Percentiles rank a stretch among this genome's conserved stretches.
Evolutionary conservation across 2,797 vertebrate species (phyloP).

Genomic region (Muraenolepis orangiensis): DNA sequence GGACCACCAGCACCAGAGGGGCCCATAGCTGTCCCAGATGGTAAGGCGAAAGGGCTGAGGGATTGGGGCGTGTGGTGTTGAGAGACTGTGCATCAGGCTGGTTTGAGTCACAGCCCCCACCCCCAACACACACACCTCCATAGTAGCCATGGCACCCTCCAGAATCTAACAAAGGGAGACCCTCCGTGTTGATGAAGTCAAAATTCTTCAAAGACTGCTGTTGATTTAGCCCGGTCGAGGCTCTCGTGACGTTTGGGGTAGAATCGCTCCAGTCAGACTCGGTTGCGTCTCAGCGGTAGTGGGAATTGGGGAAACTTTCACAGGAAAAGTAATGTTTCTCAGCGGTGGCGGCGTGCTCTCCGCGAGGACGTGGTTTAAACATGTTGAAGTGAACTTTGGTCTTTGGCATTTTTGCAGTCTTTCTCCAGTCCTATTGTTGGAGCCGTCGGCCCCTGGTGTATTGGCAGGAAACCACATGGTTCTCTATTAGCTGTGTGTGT

Average conservation of each 20-base stretch:
- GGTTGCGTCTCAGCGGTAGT: slow-evolving; percentile 28
- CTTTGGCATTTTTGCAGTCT: slow-evolving; percentile 46
- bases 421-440: slow-evolving; percentile 59
- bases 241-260: not conserved
- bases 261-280: too few relatives aligned
- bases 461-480: slow-evolving; percentile 60
- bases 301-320: slow-evolving; percentile 47
- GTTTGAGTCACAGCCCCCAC: slow-evolving; percentile 2
- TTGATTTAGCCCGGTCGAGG: slow-evolving; percentile 16
- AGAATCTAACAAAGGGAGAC: slow-evolving; percentile 11
- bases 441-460: slow-evolving; percentile 49
- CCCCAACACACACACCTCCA: not conserved
- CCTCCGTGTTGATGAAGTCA: not conserved
- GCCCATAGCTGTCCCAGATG: slow-evolving; percentile 67
- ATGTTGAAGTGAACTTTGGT: slow-evolving; percentile 68
- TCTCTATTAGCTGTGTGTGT: slow-evolving; percentile 2
- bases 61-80: slow-evolving; percentile 8
- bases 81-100: not conserved
- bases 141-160: slow-evolving; percentile 11
- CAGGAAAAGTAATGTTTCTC: slow-evolving; percentile 57
- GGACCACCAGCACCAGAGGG: slow-evolving; percentile 55
- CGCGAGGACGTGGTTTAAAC: slow-evolving; percentile 33
- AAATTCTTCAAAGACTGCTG: slow-evolving; percentile 5
- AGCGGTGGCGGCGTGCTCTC: slow-evolving; percentile 35
- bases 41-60: slow-evolving; percentile 72